phyloP scores from a whole-genome alignment of 1,140 invertebrate species.

The Euura lappo region DNA sequence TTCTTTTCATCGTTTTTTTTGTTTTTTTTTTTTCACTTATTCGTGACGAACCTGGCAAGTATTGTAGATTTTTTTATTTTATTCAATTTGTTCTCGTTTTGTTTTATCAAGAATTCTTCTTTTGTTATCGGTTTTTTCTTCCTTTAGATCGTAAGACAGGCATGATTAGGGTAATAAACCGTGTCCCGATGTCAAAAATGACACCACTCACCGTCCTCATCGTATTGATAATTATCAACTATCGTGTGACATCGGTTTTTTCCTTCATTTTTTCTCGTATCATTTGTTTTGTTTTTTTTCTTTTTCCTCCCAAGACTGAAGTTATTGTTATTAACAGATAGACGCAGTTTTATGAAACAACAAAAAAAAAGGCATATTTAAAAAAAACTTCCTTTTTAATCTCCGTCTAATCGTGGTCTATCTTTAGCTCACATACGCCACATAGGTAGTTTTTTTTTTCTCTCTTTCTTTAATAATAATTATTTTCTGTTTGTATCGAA shows the following conservation, averaged over 20 bases:
- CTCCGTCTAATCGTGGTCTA: conserved; percentile 9
- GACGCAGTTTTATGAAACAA: background rate
- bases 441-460: conserved; percentile 9
- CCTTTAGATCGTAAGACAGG: conserved; percentile 13
- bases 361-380: background rate
- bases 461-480: background rate
- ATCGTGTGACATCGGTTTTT: background rate
- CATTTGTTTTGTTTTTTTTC: background rate
- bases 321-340: background rate
- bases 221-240: conserved; percentile 19
- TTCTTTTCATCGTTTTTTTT: conserved; percentile 32
- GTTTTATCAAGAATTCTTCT: too few species aligned
- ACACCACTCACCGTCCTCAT: conserved; percentile 25
- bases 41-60: conserved; percentile 17
- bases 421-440: conserved; percentile 30
- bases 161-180: conserved; percentile 12
- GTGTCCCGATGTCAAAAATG: conserved; percentile 24
- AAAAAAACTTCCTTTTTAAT: too few species aligned
- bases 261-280: background rate
- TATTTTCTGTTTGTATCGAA: conserved; percentile 46
- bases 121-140: too few species aligned
- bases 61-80: conserved; percentile 11
- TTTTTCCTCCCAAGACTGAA: background rate
- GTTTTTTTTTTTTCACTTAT: conserved; percentile 30
- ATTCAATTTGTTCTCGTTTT: too few species aligned